Evolutionary conservation across 2,888 invertebrate genomes (phyloP), one percentile per base, ranked within the genome.

Genomic region (Drosophila meridiana): DNA sequence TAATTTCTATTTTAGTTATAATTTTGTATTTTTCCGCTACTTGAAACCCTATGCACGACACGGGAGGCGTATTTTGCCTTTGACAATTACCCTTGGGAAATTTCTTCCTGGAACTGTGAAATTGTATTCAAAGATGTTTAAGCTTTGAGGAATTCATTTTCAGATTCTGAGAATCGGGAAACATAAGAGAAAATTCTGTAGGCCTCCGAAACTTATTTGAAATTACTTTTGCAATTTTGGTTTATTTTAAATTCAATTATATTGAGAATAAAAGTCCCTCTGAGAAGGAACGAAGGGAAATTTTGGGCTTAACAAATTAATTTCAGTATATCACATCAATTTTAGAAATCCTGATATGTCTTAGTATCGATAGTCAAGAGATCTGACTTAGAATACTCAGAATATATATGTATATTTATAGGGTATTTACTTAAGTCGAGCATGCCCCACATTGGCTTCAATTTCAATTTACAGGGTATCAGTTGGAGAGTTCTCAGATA

Each of bases 61-160:
- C n/a, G 14, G 50, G 4, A 8, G 5, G 14, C n/a, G 42, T 1
- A 3, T 42, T 7, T 7, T n/a, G 42, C 42, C n/a, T 42, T 42
- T 42, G n/a, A 14, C 11, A 11, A 57, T 43, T 32, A 36, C 53
- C 40, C 40, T 32, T 42, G 30, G n/a, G 30, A 32, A 57, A 57
- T 11, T 42, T 36, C 1, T 57, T 42, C 56, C 20, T 20, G 56
- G 56, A 42, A 57, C n/a, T 43, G 3, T 7, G 4, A 57, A 43
- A n/a, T 28, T 57, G n/a, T 32, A 32, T 20, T 13, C 28, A 56
- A 7, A 30, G 20, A n/a, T 40, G 11, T 42, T 4, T 6, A 13
- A 2, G n/a, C 30, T 42, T 20, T 32, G n/a, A 32, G 56, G 42
- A 57, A 56, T 30, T 56, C n/a, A 28, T 20, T 52, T 52, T 20